Conservation (phyloP, 2,113 vertebrate genomes). For the Thermophis baileyi region DNA sequence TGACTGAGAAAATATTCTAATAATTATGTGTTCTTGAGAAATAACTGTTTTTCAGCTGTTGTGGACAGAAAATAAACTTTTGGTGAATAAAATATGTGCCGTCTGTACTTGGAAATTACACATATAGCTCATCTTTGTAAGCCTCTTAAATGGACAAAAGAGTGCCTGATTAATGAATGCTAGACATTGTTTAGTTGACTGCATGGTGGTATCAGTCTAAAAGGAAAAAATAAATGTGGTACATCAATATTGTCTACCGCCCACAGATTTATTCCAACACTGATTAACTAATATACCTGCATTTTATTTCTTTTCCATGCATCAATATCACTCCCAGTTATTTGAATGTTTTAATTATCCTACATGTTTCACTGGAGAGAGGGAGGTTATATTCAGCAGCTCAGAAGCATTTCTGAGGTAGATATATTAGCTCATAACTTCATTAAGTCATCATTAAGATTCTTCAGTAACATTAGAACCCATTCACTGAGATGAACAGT, state of each 20-base stretch:
- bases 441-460: not conserved
- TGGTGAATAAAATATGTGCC: not conserved
- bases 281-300: not conserved
- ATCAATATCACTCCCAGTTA: not conserved
- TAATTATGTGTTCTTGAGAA: not conserved
- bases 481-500: not conserved
- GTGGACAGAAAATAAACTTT: not conserved
- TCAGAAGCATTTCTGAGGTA: not conserved
- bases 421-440: not conserved
- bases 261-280: not conserved
- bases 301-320: not conserved
- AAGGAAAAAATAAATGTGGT: slow-evolving; percentile 12
- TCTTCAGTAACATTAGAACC: not conserved
- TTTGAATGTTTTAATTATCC: not conserved
- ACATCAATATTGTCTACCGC: not conserved
- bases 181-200: slow-evolving; percentile 17
- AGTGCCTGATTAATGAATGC: slow-evolving; percentile 27
- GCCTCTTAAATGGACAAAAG: slow-evolving; percentile 34
- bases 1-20: not conserved
- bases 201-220: slow-evolving; percentile 24
- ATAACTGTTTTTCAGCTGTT: not conserved
- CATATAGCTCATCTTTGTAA: slow-evolving; percentile 10
- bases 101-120: not conserved
- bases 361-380: not conserved
- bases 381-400: not conserved